These are phyloP conservation scores for Lateolabrax maculatus DNA, from an alignment of 2,797 vertebrate genomes.

Conservation along the genomic window DNA sequence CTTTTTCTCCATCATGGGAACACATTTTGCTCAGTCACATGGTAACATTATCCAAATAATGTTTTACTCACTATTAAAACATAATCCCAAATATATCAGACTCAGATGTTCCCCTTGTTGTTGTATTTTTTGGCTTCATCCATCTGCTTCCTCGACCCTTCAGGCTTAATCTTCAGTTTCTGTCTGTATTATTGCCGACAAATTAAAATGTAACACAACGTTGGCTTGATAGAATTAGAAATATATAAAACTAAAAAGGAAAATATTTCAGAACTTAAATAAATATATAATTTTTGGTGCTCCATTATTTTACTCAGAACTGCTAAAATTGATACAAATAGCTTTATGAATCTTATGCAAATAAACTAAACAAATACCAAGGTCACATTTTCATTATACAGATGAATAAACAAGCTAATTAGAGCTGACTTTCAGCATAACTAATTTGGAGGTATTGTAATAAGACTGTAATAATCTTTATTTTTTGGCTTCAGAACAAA, in stretches of 20 bases:
- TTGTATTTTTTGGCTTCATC: not conserved
- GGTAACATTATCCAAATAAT: conserved; percentile 17
- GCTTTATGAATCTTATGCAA: conserved; percentile 1
- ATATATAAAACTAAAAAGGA: not conserved
- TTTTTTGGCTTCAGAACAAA: not conserved
- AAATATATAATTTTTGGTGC: not conserved
- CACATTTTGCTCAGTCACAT: not conserved
- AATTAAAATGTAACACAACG: not conserved
- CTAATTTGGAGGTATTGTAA: conserved; percentile 9
- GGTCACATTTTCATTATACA: conserved; percentile 7
- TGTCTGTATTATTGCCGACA: not conserved
- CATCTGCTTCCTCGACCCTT: not conserved
- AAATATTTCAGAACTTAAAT: not conserved
- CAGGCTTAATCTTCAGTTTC: not conserved
- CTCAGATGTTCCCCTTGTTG: not conserved
- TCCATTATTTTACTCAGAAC: not conserved
- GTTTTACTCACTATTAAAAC: not conserved
- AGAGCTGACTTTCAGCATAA: not conserved
- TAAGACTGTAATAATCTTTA: not conserved
- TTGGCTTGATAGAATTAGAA: not conserved
- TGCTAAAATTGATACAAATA: not conserved
- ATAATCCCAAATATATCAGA: conserved; percentile 12
- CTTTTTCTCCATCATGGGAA: no score
- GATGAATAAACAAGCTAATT: conserved; percentile 12
- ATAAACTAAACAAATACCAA: conserved; percentile 21